Evolutionary conservation across 2,797 vertebrate genomes (phyloP).

Genomic region (Glyptemys insculpta): DNA sequence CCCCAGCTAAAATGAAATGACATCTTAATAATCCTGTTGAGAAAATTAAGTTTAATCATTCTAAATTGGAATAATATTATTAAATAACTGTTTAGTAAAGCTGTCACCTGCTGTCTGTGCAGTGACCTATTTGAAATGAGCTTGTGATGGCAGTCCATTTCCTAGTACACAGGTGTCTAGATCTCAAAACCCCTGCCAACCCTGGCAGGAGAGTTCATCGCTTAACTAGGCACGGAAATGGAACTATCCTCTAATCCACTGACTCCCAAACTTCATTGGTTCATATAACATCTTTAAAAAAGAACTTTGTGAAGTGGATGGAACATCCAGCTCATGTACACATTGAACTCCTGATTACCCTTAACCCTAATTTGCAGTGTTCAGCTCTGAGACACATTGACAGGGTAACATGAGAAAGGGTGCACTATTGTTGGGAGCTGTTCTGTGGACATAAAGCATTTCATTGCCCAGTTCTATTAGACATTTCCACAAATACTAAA

Average conservation of each 20-base stretch:
- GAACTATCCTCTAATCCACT: not conserved
- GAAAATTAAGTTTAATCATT: not conserved
- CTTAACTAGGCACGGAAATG: rapidly evolving
- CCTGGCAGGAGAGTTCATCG: not conserved
- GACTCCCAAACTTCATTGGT: not conserved
- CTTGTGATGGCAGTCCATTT: rapidly evolving
- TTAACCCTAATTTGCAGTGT: not conserved
- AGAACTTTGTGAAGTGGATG: not conserved
- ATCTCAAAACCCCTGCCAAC: not conserved
- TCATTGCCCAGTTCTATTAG: not conserved
- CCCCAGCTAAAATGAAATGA: not conserved
- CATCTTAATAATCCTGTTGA: not conserved
- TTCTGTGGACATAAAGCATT: not conserved
- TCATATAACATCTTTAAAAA: not conserved
- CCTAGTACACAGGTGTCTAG: not conserved
- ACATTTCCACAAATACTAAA: not conserved
- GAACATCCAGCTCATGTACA: not conserved
- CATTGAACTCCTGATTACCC: not conserved
- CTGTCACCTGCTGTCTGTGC: not conserved
- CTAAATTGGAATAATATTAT: not conserved
- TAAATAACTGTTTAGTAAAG: rapidly evolving
- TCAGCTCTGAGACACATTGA: not conserved
- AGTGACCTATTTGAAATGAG: rapidly evolving
- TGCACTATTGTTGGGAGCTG: not conserved
- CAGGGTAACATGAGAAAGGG: not conserved